Percentiles rank a stretch among this genome's conserved stretches.
These are phyloP conservation scores for Trachelus tabidus DNA, from an alignment of 2,888 invertebrate species.

Conservation along the genomic window DNA sequence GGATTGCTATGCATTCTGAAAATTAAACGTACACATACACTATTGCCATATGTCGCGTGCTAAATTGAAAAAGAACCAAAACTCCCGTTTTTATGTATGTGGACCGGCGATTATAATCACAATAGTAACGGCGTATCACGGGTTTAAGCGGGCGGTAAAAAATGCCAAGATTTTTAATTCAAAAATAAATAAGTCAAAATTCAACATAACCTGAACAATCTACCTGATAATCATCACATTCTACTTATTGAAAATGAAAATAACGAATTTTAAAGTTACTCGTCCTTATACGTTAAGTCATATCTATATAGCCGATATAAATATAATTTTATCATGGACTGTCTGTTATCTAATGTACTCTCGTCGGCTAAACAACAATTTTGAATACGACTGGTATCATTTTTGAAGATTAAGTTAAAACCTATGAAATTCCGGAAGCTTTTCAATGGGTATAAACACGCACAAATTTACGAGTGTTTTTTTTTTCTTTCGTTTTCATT, in stretches of 20 bases:
- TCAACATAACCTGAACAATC: no score
- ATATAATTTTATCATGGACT: no score
- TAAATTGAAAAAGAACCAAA: neutral
- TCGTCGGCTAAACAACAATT: neutral
- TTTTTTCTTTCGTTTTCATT: neutral
- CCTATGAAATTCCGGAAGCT: neutral
- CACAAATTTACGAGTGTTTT: neutral
- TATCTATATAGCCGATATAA: no score
- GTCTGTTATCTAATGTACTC: neutral
- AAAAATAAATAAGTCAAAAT: no score
- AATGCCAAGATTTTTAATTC: no score
- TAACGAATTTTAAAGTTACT: no score
- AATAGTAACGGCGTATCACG: no score
- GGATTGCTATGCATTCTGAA: neutral
- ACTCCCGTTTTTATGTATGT: neutral
- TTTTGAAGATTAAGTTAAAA: neutral
- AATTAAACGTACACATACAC: neutral
- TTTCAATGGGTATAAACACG: neutral
- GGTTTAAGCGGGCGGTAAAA: no score
- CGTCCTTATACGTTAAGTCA: no score
- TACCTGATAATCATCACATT: no score
- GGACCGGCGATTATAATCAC: no score
- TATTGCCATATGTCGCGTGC: neutral
- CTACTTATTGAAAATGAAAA: no score
- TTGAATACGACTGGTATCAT: neutral